These are phyloP conservation scores for Chamaedrilus cognettii DNA, from an alignment of 2,888 invertebrate genomes.

Conservation along the genomic window DNA sequence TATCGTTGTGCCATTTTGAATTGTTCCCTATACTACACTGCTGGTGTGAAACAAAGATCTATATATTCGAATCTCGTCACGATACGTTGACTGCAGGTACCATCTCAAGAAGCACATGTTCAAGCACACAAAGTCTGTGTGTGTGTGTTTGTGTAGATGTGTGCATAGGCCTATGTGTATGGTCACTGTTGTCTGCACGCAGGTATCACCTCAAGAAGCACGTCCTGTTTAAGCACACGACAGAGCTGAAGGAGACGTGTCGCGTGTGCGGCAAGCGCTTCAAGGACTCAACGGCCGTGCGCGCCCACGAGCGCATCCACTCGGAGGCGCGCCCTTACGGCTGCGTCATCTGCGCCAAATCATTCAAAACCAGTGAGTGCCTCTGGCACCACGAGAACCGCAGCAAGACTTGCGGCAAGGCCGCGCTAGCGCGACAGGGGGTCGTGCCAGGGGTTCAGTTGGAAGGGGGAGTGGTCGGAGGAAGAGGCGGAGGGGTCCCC, in stretches of 20 bases:
- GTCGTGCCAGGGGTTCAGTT: neutral
- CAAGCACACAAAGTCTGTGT: too few relatives aligned
- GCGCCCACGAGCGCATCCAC: slow-evolving; percentile 42
- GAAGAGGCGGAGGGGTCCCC: neutral
- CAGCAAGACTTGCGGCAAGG: slow-evolving; percentile 40
- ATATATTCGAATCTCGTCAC: too few relatives aligned
- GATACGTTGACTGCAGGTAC: too few relatives aligned
- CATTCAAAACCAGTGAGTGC: slow-evolving; percentile 42
- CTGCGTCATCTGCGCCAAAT: slow-evolving; percentile 37
- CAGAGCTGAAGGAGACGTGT: slow-evolving; percentile 38
- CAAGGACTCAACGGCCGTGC: slow-evolving; percentile 42
- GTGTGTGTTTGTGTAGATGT: too few relatives aligned
- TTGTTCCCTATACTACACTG: too few relatives aligned
- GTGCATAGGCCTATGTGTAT: too few relatives aligned
- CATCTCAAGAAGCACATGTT: too few relatives aligned
- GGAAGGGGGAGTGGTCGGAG: neutral
- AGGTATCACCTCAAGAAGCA: slow-evolving; percentile 41
- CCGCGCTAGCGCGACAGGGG: neutral
- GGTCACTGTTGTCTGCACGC: too few relatives aligned
- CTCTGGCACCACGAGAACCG: slow-evolving; percentile 43
- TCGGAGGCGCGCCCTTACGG: slow-evolving; percentile 39
- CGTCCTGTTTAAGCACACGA: slow-evolving; percentile 40
- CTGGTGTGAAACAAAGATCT: too few relatives aligned
- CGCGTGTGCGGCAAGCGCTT: slow-evolving; percentile 40
- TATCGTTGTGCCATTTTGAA: too few relatives aligned